phyloP scores from a whole-genome alignment of 2,797 vertebrate species.

The Girardinus metallicus region DNA sequence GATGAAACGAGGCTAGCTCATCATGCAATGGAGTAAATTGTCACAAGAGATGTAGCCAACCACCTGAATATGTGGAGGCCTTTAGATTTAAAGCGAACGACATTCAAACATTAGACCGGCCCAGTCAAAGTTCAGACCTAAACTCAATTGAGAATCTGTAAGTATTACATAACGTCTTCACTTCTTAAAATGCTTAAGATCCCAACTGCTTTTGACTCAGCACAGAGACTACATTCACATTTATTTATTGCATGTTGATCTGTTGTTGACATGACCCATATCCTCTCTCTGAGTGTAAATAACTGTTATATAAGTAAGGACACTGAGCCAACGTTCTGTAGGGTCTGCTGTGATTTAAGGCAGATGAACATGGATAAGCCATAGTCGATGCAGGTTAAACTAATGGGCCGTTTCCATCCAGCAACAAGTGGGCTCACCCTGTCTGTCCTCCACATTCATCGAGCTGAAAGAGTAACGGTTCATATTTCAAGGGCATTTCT shows the following conservation, averaged over 20 bases:
- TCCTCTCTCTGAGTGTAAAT: conserved; percentile 7
- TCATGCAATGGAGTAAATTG: too few relatives aligned
- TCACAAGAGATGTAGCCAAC: too few relatives aligned
- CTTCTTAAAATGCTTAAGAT: neutral
- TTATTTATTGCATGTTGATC: conserved; percentile 13
- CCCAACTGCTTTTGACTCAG: neutral
- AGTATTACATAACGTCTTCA: neutral
- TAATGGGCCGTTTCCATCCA: conserved; percentile 19
- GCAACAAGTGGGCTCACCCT: conserved; percentile 33
- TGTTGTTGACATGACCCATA: conserved; percentile 14
- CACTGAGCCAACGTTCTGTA: conserved; percentile 52
- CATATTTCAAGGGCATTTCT: conserved; percentile 7
- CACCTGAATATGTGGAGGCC: too few relatives aligned
- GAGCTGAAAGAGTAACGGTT: neutral
- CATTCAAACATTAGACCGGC: neutral
- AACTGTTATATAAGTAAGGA: conserved; percentile 63
- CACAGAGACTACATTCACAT: neutral
- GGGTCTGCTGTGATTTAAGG: conserved; percentile 50
- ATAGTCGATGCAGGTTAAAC: conserved; percentile 49
- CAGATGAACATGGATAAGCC: conserved; percentile 43
- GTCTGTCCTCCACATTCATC: neutral
- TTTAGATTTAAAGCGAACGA: neutral
- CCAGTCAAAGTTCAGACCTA: neutral
- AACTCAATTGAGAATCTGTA: neutral
- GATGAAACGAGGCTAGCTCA: neutral